A percentile compares a stretch with the other conserved stretches of the same genome.
These are phyloP conservation scores for Parthenolecanium corni DNA, from an alignment of 2,888 invertebrate genomes.

Conservation along the genomic window DNA sequence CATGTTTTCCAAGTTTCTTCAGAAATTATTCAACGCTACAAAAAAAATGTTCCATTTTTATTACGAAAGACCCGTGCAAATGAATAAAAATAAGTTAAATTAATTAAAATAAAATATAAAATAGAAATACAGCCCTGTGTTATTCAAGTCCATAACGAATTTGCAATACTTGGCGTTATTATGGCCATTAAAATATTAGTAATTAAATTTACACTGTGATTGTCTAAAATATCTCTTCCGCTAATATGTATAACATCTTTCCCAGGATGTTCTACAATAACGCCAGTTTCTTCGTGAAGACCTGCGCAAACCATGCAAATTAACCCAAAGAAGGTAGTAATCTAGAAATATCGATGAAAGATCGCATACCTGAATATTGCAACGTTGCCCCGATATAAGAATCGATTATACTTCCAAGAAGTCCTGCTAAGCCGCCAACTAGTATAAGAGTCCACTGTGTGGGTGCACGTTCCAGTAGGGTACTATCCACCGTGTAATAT, in stretches of 20 bases:
- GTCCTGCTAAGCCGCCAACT: constrained; percentile 59
- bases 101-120: too few relatives aligned
- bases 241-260: constrained; percentile 59
- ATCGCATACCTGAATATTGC: constrained; percentile 63
- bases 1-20: too few relatives aligned
- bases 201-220: constrained; percentile 77
- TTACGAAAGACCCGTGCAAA: too few relatives aligned
- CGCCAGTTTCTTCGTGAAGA: constrained; percentile 50
- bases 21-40: too few relatives aligned
- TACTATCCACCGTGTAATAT: constrained; percentile 50
- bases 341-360: not conserved
- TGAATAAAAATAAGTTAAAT: too few relatives aligned
- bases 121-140: not conserved
- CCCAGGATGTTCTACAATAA: constrained; percentile 59
- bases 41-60: too few relatives aligned
- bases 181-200: constrained; percentile 64
- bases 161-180: constrained; percentile 53
- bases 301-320: constrained; percentile 43
- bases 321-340: too few relatives aligned
- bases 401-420: constrained; percentile 70
- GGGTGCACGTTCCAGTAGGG: constrained; percentile 47
- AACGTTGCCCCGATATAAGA: constrained; percentile 72
- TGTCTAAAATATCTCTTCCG: constrained; percentile 64
- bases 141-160: constrained; percentile 45
- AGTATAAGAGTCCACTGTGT: constrained; percentile 69